Evolutionary conservation across 2,888 invertebrate species (phyloP), one percentile per base, ranked within the genome.

Genomic region (Rhabditoides inermis): DNA sequence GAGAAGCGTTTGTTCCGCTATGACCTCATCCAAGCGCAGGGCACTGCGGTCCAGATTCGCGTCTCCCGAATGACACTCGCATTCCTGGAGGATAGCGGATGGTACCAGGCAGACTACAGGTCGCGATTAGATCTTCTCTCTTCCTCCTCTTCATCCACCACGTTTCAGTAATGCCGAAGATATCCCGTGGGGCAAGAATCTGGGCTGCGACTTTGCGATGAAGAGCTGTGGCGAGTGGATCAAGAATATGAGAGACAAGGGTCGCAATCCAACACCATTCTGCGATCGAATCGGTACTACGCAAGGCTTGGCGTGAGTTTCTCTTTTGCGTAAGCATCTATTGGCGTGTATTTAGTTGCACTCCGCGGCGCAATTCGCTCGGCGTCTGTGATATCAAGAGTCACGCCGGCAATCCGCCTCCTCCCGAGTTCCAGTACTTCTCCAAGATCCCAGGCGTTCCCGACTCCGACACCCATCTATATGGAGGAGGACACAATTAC

Each of bases 181-280:
- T 0, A 82, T 95, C 49, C 84, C 85, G 56, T 98, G 95, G 95
- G 98, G 98, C 1, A 82, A 82, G 58, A 84, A 84, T 15, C 82
- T 95, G 10, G 98, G 98, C 41, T 98, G 98, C 79, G 84, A 85
- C 72, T 98, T 98, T 80, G 90, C 87, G 0, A 86, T 85, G 83
- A 85, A 85, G 63, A 91, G 91, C 65, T 98, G 98, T 81, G 91
- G 90, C 78, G 86, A 91, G 58, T 98, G 95, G 95, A 92, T 98
- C 70, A 85, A 86, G 63, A 41, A 55, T 37, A 62, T 62, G 49
- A 51, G 53, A 41, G 57, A 61, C 49, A 55, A 50, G 65, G 67
- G n/a, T n/a, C n/a, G n/a, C n/a, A n/a, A n/a, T n/a, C n/a, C n/a
- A n/a, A n/a, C n/a, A n/a, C n/a, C n/a, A n/a, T n/a, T n/a, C n/a